Base-by-base conservation (phyloP, 2,888 invertebrate genomes). In the Adela reaumurella region DNA sequence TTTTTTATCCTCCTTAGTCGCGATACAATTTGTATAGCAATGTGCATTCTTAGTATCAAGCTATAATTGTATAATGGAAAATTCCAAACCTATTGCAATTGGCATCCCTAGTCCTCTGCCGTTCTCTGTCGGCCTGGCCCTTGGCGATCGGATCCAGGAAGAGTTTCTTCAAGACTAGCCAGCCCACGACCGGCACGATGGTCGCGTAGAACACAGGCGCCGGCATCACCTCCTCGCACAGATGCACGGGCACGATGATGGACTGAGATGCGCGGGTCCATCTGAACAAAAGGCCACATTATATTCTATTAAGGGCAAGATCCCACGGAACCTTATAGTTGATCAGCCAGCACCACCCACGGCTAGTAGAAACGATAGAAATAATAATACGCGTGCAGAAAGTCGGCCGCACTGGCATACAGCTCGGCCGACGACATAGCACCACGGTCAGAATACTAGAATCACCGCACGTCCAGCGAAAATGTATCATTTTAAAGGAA, bases 171-270 rank as follows among this genome's bases (percentile, higher is more conserved):
- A 95, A 78, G 1, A 92, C 71, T 48, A 90, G 76, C 85, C 91
- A 94, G 1, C 87, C 84, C 29, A 94, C 78, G 14, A 95, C 55
- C 0, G 97, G 97, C n/a, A 91, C 84, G 0, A 94, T 77, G 0
- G 96, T 93, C 11, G 95, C 97, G 65, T 97, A 97, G 67, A 97
- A 92, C 42, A 97, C 81, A 0, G 97, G 93, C 17, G 92, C 89
- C 0, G 95, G 93, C 60, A 93, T 81, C 17, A 97, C 81, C 62
- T 94, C 93, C 61, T 97, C 95, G 58, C 94, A 93, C 18, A 97
- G 70, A 58, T 93, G 90, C 55, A 97, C 91, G 0, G 96, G 95
- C 57, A 97, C 90, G 20, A 89, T 82, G 61, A 94, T 93, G 0
- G 88, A 87, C 72, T 97, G 97, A 48, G 89, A 89, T 1, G 94